A percentile compares a stretch with the other conserved stretches of the same genome.
These are phyloP conservation scores for Apaloderma vittatum DNA, from an alignment of 2,113 vertebrate genomes.

Conservation along the genomic window DNA sequence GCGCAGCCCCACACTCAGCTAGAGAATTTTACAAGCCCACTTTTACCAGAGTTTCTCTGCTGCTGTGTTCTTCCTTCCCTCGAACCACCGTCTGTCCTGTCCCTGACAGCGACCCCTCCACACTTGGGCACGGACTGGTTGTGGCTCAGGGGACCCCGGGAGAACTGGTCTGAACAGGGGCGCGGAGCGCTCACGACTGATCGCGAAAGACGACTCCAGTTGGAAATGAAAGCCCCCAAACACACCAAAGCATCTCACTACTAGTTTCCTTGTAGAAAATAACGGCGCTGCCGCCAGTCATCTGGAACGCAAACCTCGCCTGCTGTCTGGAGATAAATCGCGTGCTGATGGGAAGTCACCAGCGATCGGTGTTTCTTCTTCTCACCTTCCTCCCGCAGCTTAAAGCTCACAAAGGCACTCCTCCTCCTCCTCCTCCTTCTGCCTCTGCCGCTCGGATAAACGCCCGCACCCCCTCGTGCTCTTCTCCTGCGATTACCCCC, in stretches of 20 bases:
- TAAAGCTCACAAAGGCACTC: background rate
- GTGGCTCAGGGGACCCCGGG: background rate
- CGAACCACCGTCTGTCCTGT: rapidly evolving
- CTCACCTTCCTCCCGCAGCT: background rate
- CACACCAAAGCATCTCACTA: background rate
- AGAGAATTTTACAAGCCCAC: background rate
- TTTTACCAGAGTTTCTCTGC: background rate
- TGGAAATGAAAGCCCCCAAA: background rate
- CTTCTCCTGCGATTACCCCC: background rate
- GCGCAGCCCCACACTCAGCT: rapidly evolving
- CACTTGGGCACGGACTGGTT: background rate
- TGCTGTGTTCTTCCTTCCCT: background rate
- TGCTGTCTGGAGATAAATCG: rapidly evolving
- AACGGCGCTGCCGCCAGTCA: background rate
- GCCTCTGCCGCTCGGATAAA: background rate
- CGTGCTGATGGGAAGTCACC: background rate
- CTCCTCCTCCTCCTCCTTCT: background rate
- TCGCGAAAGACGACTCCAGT: background rate
- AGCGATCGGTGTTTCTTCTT: background rate
- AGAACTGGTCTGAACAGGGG: background rate
- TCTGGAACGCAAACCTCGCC: background rate
- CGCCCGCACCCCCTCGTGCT: background rate
- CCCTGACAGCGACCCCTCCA: rapidly evolving
- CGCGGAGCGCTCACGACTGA: background rate
- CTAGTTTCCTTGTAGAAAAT: background rate